Evolutionary conservation across 2,113 vertebrate genomes (phyloP).

Genomic region (Pogona vitticeps): DNA sequence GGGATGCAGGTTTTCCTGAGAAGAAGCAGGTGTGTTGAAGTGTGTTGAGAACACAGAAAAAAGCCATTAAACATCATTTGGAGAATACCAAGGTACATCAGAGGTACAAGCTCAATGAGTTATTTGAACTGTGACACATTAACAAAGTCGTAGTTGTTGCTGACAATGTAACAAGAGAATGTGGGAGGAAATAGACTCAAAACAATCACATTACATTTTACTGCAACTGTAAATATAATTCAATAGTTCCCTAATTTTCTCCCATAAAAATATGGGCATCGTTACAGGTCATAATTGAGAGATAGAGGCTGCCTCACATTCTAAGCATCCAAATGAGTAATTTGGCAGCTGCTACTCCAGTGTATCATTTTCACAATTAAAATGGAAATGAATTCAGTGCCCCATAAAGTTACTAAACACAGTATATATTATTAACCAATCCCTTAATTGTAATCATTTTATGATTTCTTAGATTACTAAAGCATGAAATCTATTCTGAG

Average conservation of each 20-base stretch:
- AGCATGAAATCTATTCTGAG: slow-evolving; percentile 51
- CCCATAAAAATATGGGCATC: not conserved
- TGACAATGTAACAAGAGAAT: not conserved
- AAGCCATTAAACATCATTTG: too few relatives aligned
- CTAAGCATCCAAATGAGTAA: slow-evolving; percentile 5
- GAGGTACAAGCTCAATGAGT: not conserved
- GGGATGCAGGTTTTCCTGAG: not conserved
- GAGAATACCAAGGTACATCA: not conserved
- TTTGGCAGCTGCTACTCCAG: slow-evolving; percentile 20
- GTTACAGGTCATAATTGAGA: slow-evolving; percentile 11
- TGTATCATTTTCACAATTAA: slow-evolving; percentile 45
- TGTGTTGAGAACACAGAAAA: too few relatives aligned
- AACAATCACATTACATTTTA: not conserved
- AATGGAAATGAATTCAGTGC: slow-evolving; percentile 36
- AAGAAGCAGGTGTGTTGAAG: too few relatives aligned
- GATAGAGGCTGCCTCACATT: not conserved
- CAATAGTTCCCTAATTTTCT: not conserved
- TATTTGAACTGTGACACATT: not conserved
- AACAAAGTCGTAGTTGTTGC: slow-evolving; percentile 3
- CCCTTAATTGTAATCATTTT: slow-evolving; percentile 51
- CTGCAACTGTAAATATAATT: slow-evolving; percentile 32
- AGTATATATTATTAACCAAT: slow-evolving; percentile 53
- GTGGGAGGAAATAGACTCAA: not conserved
- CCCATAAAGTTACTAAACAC: slow-evolving; percentile 26
- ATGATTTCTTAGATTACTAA: slow-evolving; percentile 38